A percentile compares a stretch with the other conserved stretches of the same genome.
These are phyloP conservation scores for Callospermophilus lateralis DNA, from an alignment of 2,113 vertebrate species.

Conservation along the genomic window DNA sequence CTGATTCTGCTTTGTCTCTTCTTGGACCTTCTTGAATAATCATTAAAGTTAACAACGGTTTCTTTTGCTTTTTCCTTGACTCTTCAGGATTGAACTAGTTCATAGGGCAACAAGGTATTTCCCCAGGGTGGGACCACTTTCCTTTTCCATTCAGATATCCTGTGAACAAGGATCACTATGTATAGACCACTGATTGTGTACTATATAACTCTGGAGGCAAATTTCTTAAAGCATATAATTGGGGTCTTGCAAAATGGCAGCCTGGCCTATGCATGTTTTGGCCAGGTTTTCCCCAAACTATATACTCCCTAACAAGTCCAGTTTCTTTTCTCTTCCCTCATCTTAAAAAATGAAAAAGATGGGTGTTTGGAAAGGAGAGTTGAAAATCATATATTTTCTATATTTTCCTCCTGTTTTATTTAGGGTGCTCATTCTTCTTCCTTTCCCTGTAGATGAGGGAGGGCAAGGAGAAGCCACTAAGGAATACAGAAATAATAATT, in stretches of 20 bases:
- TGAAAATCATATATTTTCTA: conserved; percentile 33
- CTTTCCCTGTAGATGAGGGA: not conserved
- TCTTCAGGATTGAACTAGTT: not conserved
- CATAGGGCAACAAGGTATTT: not conserved
- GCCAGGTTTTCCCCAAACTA: not conserved
- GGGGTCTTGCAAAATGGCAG: not conserved
- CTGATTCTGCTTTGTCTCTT: not conserved
- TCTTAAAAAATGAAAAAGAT: not conserved
- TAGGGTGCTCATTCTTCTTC: not conserved
- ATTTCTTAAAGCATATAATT: not conserved
- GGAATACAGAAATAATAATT: not conserved
- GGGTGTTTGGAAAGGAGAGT: not conserved
- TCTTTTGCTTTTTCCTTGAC: not conserved
- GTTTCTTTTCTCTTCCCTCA: not conserved
- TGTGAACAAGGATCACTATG: not conserved
- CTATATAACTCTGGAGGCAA: not conserved
- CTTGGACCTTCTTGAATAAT: conserved; percentile 34
- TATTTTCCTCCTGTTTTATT: not conserved
- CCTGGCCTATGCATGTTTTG: not conserved
- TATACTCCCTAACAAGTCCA: not conserved
- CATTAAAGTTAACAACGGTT: not conserved
- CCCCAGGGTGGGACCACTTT: not conserved
- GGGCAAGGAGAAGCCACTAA: not conserved
- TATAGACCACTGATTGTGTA: not conserved
- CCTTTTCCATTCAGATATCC: not conserved